Base-by-base conservation (phyloP, 2,888 invertebrate genomes). In the Epistrophe eligans region DNA sequence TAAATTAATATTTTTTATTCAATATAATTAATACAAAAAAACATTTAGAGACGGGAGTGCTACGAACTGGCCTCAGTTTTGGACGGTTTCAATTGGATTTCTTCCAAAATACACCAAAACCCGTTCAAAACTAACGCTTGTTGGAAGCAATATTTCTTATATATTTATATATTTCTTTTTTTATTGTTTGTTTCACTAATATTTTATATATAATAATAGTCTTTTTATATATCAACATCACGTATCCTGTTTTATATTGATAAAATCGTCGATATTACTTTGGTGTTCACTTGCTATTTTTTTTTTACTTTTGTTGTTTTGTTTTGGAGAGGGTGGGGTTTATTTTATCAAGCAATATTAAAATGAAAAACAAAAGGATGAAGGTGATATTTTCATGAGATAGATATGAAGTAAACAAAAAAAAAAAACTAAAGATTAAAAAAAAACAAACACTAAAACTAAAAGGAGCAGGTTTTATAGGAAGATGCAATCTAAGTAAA, bases 71-170 rank as follows among this genome's bases (percentile, higher is more conserved):
- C 93, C 93, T 93, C 93, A 93, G 93, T 93, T 93, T 93, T 93
- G 93, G 93, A 93, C 93, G 93, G 93, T 93, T 93, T 93, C 93
- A 93, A 93, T 93, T 90, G 92, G 92, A 92, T 90, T 90, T 89
- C 89, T 89, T 91, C 91, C 92, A 89, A 90, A 90, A 89, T 92
- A 93, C 93, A 93, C 93, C 93, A 93, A 93, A 93, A 93, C 93
- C 92, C 93, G 93, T 92, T 92, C 91, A 93, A 93, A 93, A 92
- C 93, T 93, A 93, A 93, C 92, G 90, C 90, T 91, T 89, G 90
- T 89, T 89, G 89, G 90, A 89, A 89, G 89, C 90, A 81, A 79
- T 77, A 77, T 79, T 40, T 74, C 74, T 66, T 66, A 48, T 55
- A 45, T 11, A 58, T 58, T 24, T 2, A 24, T 24, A 55, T 43